Evolutionary conservation across 2,888 invertebrate species (phyloP), one percentile per base, ranked within the genome.

Genomic region (Nomada goodeniana): DNA sequence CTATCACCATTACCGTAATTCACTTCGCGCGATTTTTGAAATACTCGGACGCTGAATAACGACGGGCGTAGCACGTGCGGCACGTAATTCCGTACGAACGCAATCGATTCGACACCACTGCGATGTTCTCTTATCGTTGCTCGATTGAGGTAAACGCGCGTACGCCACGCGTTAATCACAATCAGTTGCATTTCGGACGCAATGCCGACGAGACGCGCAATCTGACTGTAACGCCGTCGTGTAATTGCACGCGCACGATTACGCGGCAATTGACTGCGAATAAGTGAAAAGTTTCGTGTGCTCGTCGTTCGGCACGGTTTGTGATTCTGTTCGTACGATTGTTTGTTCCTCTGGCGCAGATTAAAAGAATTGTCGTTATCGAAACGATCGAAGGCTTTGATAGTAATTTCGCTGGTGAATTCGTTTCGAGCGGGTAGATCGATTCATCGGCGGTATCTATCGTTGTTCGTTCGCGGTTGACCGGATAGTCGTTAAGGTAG

Each of bases 121-220:
- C 57, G 80, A 68, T 82, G 65, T 72, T 50, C 69, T 69, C 76
- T 82, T 82, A 82, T 82, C 82, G 44, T 44, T 57, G 71, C 67
- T 69, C 47, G 73, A 11, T 15, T 63, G 60, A 44, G 76, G 59
- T 44, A 75, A 52, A 47, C 75, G 60, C 57, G 36, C n/a, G 26
- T 63, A 57, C 63, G 60, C 29, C 57, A 29, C 80, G n/a, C 13
- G 70, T 80, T 80, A 7, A 36, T 71, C 78, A 55, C 59, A 65
- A 80, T 72, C 80, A 82, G 76, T 76, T 57, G 47, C 68, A 42
- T 47, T 29, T 52, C 23, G 73, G 11, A 11, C 63, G 53, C 75
- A 47, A 20, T 20, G 59, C 9, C 18, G 44, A 42, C 26, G 26
- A 26, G 67, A 76, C 42, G 50, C 13, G 65, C n/a, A 53, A n/a